phyloP scores from a whole-genome alignment of 2,797 vertebrate species.

The Setipinna tenuifilis region DNA sequence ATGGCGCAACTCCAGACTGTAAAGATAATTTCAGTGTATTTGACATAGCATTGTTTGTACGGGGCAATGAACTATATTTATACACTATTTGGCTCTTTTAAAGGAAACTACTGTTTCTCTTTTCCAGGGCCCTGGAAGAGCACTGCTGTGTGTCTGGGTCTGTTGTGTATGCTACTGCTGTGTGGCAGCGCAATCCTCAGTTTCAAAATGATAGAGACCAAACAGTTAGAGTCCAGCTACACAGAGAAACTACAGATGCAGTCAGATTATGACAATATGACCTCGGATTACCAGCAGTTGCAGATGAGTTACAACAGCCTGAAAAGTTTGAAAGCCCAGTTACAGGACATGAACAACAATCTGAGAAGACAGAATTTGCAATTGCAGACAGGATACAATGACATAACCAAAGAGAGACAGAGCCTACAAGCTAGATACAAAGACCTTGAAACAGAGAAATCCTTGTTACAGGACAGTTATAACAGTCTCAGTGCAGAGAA shows the following conservation, averaged over 20 bases:
- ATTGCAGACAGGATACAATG: not conserved
- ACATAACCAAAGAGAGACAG: constrained; percentile 41
- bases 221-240: constrained; percentile 44
- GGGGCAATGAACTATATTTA: too few relatives aligned
- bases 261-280: not conserved
- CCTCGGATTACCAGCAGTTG: constrained; percentile 29
- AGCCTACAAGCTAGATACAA: not conserved
- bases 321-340: fast-evolving
- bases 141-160: constrained; percentile 53
- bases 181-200: constrained; percentile 58
- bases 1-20: too few relatives aligned
- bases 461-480: not conserved
- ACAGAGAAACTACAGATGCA: constrained; percentile 52
- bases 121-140: constrained; percentile 48
- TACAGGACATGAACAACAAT: not conserved
- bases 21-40: too few relatives aligned
- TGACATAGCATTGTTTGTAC: too few relatives aligned
- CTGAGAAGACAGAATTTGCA: not conserved
- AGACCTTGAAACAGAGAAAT: not conserved
- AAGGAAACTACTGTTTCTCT: not conserved
- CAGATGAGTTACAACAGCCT: fast-evolving
- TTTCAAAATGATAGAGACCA: constrained; percentile 40
- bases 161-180: constrained; percentile 61
- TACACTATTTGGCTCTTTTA: too few relatives aligned
- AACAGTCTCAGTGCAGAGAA: not conserved